phyloP scores from a whole-genome alignment of 2,113 vertebrate genomes.

The Sinocyclocheilus grahami region DNA sequence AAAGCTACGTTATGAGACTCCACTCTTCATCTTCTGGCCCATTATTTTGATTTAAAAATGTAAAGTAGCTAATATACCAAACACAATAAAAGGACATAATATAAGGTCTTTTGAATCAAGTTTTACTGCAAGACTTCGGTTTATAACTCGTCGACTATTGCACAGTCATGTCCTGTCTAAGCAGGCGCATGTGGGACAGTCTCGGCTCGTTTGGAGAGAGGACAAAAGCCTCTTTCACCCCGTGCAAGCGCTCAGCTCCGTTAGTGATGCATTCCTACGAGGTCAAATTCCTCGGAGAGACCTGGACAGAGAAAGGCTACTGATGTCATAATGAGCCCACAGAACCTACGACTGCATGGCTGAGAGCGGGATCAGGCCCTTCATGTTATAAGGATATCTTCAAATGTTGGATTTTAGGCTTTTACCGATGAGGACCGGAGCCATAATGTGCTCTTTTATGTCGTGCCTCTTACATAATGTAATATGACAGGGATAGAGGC shows the following conservation, averaged over 20 bases:
- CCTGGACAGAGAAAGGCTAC: not conserved
- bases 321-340: not conserved
- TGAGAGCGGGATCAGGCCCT: not conserved
- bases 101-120: not conserved
- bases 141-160: conserved; percentile 1
- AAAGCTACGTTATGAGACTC: not conserved
- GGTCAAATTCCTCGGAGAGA: conserved; percentile 37
- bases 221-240: conserved; percentile 51
- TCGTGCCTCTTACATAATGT: not conserved
- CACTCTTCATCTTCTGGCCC: not conserved
- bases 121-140: not conserved
- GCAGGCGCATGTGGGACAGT: conserved; percentile 14
- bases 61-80: not conserved
- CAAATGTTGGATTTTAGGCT: not conserved
- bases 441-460: not conserved
- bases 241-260: conserved; percentile 1
- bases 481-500: not conserved
- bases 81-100: not conserved
- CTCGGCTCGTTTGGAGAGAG: not conserved
- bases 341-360: not conserved
- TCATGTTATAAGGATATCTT: not conserved
- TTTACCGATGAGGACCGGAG: not conserved
- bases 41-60: no score
- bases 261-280: conserved; percentile 49
- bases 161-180: not conserved